Evolutionary conservation across 2,797 vertebrate genomes (phyloP).

Genomic region (Tauraco hartlaubi): DNA sequence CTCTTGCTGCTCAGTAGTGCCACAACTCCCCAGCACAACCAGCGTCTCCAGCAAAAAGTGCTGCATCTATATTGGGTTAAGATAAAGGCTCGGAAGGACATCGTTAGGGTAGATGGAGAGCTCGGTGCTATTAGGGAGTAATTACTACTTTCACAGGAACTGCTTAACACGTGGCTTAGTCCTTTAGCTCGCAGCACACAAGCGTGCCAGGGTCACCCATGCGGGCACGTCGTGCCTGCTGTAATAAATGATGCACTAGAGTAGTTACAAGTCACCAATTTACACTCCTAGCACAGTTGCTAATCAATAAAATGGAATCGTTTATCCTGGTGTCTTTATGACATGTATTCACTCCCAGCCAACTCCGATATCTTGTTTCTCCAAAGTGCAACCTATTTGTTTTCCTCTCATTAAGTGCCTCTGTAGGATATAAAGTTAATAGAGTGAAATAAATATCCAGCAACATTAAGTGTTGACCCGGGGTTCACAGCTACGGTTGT

Average conservation of each 20-base stretch:
- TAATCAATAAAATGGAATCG: slow-evolving; percentile 30
- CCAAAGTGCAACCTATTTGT: slow-evolving; percentile 47
- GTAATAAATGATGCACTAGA: neutral
- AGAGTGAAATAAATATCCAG: slow-evolving; percentile 57
- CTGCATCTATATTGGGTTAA: neutral
- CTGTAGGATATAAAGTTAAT: slow-evolving; percentile 30
- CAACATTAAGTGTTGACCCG: neutral
- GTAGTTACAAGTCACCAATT: neutral
- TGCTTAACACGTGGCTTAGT: neutral
- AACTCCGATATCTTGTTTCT: slow-evolving; percentile 18
- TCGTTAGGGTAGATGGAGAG: neutral
- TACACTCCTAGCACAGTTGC: neutral
- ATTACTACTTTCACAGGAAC: neutral
- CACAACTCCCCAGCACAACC: neutral
- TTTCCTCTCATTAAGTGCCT: slow-evolving; percentile 56
- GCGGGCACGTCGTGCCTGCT: neutral
- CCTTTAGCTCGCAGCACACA: neutral
- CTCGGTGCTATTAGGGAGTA: neutral
- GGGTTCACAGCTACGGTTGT: neutral
- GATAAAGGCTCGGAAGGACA: neutral
- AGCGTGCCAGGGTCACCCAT: neutral
- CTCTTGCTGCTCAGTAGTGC: neutral
- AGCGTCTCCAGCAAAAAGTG: neutral
- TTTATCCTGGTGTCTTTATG: slow-evolving; percentile 29
- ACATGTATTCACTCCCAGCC: neutral